Percentiles rank a stretch among this genome's conserved stretches.
phyloP scores from a whole-genome alignment of 92 coral and sea anemone genomes.

The Montipora capitata region DNA sequence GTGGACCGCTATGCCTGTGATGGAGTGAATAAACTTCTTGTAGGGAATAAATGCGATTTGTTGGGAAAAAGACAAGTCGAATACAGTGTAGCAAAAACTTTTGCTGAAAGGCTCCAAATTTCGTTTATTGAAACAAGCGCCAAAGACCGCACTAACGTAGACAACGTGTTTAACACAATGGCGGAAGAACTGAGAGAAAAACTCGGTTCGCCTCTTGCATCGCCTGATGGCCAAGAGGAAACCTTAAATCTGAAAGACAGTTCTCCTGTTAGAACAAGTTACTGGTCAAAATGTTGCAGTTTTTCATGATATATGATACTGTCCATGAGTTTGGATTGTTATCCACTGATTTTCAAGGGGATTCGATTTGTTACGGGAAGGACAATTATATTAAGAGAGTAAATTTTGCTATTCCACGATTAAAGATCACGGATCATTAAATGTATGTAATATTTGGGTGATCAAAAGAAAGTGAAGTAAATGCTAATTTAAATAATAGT shows the following conservation, averaged over 20 bases:
- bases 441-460: no score
- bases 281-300: slow-evolving; percentile 73
- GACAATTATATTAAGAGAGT: no score
- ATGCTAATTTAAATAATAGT: no score
- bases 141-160: slow-evolving; percentile 95
- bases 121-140: slow-evolving; percentile 99
- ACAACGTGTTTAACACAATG: slow-evolving; percentile 93
- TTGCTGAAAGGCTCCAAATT: slow-evolving; percentile 87
- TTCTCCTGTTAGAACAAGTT: slow-evolving; percentile 51
- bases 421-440: no score
- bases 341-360: not conserved
- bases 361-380: no score
- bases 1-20: slow-evolving; percentile 91
- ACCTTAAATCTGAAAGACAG: slow-evolving; percentile 63
- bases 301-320: not conserved
- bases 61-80: slow-evolving; percentile 88
- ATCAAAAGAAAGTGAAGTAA: no score
- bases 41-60: slow-evolving; percentile 96
- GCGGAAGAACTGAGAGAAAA: slow-evolving; percentile 91
- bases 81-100: slow-evolving; percentile 84
- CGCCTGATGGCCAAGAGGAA: slow-evolving; percentile 67
- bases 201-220: slow-evolving; percentile 87
- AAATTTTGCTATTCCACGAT: no score
- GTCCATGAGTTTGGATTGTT: not conserved
- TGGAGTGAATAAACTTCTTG: slow-evolving; percentile 90